Evolutionary conservation across 2,888 invertebrate genomes (phyloP).

Genomic region (Thecocarcelia acutangulata): DNA sequence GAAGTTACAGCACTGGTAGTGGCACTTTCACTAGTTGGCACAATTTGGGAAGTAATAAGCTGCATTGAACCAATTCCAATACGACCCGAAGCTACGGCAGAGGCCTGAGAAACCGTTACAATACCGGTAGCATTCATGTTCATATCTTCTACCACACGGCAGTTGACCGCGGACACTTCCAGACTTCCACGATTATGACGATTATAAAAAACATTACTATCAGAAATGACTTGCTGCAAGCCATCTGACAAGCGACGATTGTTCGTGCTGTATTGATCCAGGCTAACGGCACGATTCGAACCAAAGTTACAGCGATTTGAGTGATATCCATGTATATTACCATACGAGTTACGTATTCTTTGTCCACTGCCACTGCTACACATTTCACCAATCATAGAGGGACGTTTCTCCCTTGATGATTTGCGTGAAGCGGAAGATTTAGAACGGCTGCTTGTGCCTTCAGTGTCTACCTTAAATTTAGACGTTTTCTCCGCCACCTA

Average conservation of each 20-base stretch:
- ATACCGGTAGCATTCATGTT: slow-evolving; percentile 74
- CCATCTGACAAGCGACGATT: slow-evolving; percentile 81
- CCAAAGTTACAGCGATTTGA: slow-evolving; percentile 80
- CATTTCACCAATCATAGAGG: slow-evolving; percentile 82
- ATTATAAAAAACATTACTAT: slow-evolving; percentile 81
- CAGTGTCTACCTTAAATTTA: slow-evolving; percentile 89
- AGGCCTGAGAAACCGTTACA: slow-evolving; percentile 56
- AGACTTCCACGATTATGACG: slow-evolving; percentile 78
- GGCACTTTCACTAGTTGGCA: slow-evolving; percentile 70
- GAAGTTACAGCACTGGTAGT: slow-evolving; percentile 47
- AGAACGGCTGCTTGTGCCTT: slow-evolving; percentile 84
- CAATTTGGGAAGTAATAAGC: slow-evolving; percentile 68
- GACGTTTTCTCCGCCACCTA: slow-evolving; percentile 86
- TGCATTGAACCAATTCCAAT: slow-evolving; percentile 58
- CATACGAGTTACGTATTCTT: slow-evolving; percentile 81
- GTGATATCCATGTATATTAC: slow-evolving; percentile 81
- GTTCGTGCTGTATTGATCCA: slow-evolving; percentile 81
- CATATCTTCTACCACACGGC: slow-evolving; percentile 72
- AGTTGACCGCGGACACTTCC: slow-evolving; percentile 70
- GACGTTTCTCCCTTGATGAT: slow-evolving; percentile 85
- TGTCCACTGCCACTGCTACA: slow-evolving; percentile 81
- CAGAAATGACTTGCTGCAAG: slow-evolving; percentile 81
- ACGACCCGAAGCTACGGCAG: slow-evolving; percentile 44
- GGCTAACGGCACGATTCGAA: slow-evolving; percentile 81
- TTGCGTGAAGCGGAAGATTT: slow-evolving; percentile 87